phyloP scores from a whole-genome alignment of 2,113 vertebrate genomes.

The Colaptes auratus region DNA sequence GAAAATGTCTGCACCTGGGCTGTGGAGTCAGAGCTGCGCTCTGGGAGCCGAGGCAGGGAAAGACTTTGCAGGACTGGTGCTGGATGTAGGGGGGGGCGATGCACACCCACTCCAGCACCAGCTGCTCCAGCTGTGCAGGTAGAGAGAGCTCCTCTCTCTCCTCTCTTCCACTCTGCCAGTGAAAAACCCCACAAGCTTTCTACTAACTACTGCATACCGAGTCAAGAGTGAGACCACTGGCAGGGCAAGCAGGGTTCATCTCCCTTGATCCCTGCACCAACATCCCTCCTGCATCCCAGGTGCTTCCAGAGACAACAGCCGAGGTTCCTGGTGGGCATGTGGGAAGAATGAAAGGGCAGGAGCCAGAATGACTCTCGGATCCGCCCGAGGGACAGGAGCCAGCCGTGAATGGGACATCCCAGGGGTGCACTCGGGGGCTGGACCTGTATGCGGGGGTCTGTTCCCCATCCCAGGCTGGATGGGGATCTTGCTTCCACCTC shows the following conservation, averaged over 20 bases:
- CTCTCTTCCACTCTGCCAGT: not conserved
- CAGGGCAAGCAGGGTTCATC: not conserved
- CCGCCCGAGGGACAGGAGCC: not conserved
- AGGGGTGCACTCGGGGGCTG: not conserved
- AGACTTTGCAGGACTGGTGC: not conserved
- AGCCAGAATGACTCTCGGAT: fast-evolving
- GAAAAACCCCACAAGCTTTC: not conserved
- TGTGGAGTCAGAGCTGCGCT: fast-evolving
- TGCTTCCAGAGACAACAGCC: fast-evolving
- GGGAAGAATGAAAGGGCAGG: not conserved
- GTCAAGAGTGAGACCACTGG: not conserved
- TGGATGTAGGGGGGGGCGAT: not conserved
- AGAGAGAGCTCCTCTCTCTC: not conserved
- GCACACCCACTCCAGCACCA: not conserved
- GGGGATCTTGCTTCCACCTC: not conserved
- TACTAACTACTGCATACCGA: not conserved
- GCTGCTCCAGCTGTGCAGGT: not conserved
- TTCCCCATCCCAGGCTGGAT: fast-evolving
- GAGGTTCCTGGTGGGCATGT: fast-evolving
- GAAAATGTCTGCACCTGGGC: constrained; percentile 56
- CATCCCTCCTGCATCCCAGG: not conserved
- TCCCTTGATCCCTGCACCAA: not conserved
- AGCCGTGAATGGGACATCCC: fast-evolving
- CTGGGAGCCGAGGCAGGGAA: not conserved
- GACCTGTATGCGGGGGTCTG: not conserved